Conservation (phyloP, 2,113 vertebrate genomes). For the Pardalotus punctatus region DNA sequence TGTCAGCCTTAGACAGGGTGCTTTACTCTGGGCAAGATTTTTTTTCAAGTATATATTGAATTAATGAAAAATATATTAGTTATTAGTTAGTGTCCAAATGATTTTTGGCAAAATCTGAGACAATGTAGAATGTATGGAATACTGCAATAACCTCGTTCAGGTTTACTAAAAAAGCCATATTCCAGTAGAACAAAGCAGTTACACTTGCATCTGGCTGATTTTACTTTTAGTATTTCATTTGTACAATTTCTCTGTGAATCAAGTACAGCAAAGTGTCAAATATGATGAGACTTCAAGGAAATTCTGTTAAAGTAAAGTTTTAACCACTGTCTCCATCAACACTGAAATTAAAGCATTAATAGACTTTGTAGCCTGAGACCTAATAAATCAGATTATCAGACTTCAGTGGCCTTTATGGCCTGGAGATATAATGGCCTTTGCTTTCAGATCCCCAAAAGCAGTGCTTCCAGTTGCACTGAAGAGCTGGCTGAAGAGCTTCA, state of each 20-base stretch:
- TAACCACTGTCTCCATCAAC: not conserved
- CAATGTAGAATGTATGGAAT: not conserved
- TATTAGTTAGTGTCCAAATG: not conserved
- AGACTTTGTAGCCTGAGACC: not conserved
- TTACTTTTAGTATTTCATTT: not conserved
- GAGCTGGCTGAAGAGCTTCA: not conserved
- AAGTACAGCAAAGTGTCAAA: not conserved
- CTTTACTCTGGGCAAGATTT: not conserved
- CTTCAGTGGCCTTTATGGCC: not conserved
- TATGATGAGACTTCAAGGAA: too few relatives aligned
- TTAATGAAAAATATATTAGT: not conserved
- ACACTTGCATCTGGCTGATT: not conserved
- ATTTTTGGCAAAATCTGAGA: not conserved
- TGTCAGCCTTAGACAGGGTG: accelerated
- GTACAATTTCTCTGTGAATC: not conserved
- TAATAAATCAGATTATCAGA: not conserved
- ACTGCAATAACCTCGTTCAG: not conserved
- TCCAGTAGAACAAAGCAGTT: not conserved
- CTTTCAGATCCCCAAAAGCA: not conserved
- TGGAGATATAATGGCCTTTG: not conserved
- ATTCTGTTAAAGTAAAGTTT: not conserved
- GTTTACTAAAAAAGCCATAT: not conserved
- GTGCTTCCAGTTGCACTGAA: not conserved
- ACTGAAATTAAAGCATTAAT: not conserved
- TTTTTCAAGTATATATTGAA: not conserved